These are phyloP conservation scores for Prosopocoilus inquinatus DNA, from an alignment of 2,888 invertebrate genomes.

Conservation along the genomic window DNA sequence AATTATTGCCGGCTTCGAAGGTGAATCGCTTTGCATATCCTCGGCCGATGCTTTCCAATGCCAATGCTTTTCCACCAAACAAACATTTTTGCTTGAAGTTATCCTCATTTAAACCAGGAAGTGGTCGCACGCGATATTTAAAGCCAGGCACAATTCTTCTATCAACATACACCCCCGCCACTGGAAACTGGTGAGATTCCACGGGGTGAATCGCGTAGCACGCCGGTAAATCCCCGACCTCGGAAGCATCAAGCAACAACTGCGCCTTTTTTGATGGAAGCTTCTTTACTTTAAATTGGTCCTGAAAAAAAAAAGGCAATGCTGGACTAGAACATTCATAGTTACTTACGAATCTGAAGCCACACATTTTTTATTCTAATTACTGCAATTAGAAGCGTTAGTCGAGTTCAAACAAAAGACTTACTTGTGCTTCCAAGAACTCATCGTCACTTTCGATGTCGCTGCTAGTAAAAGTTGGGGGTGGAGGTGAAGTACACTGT, in stretches of 20 bases:
- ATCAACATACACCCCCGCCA: slow-evolving; percentile 72
- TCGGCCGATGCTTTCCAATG: slow-evolving; percentile 67
- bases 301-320: not conserved
- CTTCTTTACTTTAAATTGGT: not conserved
- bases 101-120: slow-evolving; percentile 52
- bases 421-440: slow-evolving; percentile 28
- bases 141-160: slow-evolving; percentile 71
- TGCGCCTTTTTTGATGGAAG: slow-evolving; percentile 8
- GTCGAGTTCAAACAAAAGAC: slow-evolving; percentile 2
- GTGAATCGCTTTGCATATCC: slow-evolving; percentile 74
- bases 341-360: not conserved
- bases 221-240: slow-evolving; percentile 65
- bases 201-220: slow-evolving; percentile 62
- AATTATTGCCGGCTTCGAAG: slow-evolving; percentile 62
- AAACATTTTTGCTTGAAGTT: slow-evolving; percentile 50
- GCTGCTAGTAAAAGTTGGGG: slow-evolving; percentile 34
- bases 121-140: slow-evolving; percentile 68
- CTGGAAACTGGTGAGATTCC: slow-evolving; percentile 64
- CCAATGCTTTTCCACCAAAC: slow-evolving; percentile 66
- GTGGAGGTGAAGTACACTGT: slow-evolving; percentile 25
- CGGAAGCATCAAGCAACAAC: slow-evolving; percentile 56
- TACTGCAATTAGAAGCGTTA: not conserved
- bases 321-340: not conserved
- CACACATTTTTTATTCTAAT: not conserved
- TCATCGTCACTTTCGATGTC: slow-evolving; percentile 39